Conservation (phyloP, 1,140 invertebrate species). For the Oscheius sp. region DNA sequence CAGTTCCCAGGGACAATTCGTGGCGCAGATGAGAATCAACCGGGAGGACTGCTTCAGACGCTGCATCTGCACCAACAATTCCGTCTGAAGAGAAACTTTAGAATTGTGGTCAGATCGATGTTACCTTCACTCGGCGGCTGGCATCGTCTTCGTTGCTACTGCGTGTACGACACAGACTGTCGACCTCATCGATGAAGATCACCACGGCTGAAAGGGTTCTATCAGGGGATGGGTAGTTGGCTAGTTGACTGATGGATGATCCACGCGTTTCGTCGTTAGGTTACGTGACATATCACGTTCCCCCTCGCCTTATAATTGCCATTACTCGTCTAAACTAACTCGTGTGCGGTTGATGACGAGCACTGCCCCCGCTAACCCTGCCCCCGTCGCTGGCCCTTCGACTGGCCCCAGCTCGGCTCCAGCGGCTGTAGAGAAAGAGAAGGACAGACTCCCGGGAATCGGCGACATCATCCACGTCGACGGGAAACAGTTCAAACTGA, state of each 20-base stretch:
- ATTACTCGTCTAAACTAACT: too few species aligned
- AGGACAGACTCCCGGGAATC: conserved; percentile 29
- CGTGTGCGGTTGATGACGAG: too few species aligned
- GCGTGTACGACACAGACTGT: conserved; percentile 5
- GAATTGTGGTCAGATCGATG: not conserved
- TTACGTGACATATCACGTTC: too few species aligned
- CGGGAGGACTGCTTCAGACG: not conserved
- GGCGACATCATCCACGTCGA: conserved; percentile 2
- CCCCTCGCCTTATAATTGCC: too few species aligned
- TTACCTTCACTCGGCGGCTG: conserved; percentile 1
- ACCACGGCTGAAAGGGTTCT: conserved; percentile 4
- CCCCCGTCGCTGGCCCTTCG: not conserved
- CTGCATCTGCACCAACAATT: conserved; percentile 11
- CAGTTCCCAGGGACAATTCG: conserved; percentile 24
- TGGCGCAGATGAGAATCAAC: conserved; percentile 6
- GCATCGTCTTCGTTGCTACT: not conserved
- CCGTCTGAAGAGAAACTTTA: not conserved
- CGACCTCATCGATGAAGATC: conserved; percentile 24
- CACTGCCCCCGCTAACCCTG: not conserved
- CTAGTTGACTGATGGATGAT: too few species aligned
- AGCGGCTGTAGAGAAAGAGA: not conserved
- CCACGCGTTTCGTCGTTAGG: too few species aligned
- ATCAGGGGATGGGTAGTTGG: too few species aligned
- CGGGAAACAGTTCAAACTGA: conserved; percentile 23
- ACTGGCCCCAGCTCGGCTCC: not conserved